A percentile compares a stretch with the other conserved stretches of the same genome.
Conservation (phyloP, 1,140 invertebrate species). For the Drosophila leontia region DNA sequence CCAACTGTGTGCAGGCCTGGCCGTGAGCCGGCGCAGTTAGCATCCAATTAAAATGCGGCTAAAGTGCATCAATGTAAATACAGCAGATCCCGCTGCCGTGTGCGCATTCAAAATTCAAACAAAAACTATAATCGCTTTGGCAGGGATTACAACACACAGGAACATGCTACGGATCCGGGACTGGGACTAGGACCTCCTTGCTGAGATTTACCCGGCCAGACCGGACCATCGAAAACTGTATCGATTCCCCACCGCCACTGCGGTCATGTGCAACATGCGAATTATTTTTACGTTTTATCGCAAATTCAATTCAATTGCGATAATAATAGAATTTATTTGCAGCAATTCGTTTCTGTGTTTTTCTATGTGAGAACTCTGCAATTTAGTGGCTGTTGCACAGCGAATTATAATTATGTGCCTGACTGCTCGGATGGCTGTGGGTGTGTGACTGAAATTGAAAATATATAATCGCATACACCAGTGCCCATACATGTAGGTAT, state of each 20-base stretch:
- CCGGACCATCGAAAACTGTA: conserved; percentile 29
- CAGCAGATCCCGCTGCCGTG: conserved; percentile 21
- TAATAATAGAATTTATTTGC: conserved; percentile 78
- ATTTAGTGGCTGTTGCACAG: conserved; percentile 57
- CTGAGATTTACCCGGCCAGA: conserved; percentile 27
- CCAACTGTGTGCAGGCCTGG: conserved; percentile 31
- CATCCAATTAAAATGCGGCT: conserved; percentile 70
- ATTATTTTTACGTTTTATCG: conserved; percentile 71
- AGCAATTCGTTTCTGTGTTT: conserved; percentile 59
- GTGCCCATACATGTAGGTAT: background rate
- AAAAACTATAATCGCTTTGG: conserved; percentile 72
- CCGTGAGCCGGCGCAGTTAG: conserved; percentile 31
- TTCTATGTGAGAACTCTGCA: conserved; percentile 36
- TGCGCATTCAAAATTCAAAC: conserved; percentile 59
- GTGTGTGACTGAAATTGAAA: conserved; percentile 38
- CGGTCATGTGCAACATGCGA: conserved; percentile 63
- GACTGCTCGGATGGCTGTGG: conserved; percentile 7
- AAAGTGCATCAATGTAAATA: conserved; percentile 62
- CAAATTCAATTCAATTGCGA: conserved; percentile 74
- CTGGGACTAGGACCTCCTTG: conserved; percentile 11
- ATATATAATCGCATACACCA: conserved; percentile 31
- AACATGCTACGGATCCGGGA: conserved; percentile 27
- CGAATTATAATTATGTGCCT: conserved; percentile 72
- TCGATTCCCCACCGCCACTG: conserved; percentile 26
- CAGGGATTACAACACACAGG: conserved; percentile 62